A percentile compares a stretch with the other conserved stretches of the same genome.
Evolutionary conservation across 2,888 invertebrate species (phyloP).

Genomic region (Odontocolon sp.): DNA sequence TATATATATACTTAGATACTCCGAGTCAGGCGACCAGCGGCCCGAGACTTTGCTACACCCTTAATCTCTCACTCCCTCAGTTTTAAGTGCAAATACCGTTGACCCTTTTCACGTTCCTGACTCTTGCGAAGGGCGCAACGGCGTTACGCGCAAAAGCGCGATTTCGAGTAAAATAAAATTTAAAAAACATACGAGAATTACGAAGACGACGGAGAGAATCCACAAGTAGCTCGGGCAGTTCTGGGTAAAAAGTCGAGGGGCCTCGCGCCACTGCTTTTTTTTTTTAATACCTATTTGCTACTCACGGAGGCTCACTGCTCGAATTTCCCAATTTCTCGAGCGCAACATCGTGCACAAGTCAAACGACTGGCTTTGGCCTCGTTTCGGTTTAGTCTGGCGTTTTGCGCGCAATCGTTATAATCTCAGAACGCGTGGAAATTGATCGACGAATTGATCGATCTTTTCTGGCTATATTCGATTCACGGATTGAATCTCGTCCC

Average conservation of each 20-base stretch:
- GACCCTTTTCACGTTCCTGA: slow-evolving; percentile 21
- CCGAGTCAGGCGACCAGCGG: slow-evolving; percentile 68
- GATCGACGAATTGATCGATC: background rate
- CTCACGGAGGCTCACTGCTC: slow-evolving; percentile 24
- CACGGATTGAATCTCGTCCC: too few species aligned
- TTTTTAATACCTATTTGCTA: background rate
- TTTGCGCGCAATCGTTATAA: background rate
- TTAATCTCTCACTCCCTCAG: slow-evolving; percentile 53
- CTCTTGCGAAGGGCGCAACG: slow-evolving; percentile 7
- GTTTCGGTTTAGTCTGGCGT: background rate
- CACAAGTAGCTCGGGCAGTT: background rate
- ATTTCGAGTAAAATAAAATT: slow-evolving; percentile 1
- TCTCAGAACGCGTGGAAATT: slow-evolving; percentile 10
- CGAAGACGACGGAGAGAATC: slow-evolving; percentile 22
- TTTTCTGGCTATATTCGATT: too few species aligned
- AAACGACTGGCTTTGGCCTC: slow-evolving; percentile 17
- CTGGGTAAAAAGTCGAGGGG: slow-evolving; percentile 14
- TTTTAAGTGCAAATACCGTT: slow-evolving; percentile 31
- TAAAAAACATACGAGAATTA: slow-evolving; percentile 15
- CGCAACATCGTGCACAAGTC: too few species aligned
- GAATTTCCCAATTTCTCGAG: slow-evolving; percentile 25
- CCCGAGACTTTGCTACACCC: slow-evolving; percentile 61
- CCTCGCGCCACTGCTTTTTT: background rate
- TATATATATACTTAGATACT: slow-evolving; percentile 68
- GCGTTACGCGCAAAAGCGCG: slow-evolving; percentile 41